phyloP scores from a whole-genome alignment of 2,113 vertebrate species.

The Varanus komodoensis region DNA sequence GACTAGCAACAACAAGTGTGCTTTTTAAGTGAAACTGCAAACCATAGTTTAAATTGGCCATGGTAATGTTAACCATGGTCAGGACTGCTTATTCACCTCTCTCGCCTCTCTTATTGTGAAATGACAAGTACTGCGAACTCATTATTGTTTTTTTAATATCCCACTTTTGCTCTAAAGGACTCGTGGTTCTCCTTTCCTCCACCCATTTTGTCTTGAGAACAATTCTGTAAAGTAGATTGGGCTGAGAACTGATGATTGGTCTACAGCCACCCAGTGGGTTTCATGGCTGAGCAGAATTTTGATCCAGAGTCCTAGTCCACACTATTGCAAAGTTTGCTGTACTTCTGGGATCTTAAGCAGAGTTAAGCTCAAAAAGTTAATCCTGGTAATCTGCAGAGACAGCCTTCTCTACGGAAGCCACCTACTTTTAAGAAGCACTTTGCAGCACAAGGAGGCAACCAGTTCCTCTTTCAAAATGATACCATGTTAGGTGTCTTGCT shows the following conservation, averaged over 20 bases:
- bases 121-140: not conserved
- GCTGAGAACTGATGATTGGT: not conserved
- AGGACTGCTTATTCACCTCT: too few species aligned
- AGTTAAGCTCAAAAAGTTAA: not conserved
- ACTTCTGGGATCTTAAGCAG: not conserved
- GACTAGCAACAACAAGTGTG: too few species aligned
- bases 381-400: not conserved
- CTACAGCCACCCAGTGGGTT: not conserved
- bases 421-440: not conserved
- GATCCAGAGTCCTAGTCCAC: not conserved
- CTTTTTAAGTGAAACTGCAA: too few species aligned
- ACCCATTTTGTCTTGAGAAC: not conserved
- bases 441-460: not conserved
- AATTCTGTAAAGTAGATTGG: not conserved
- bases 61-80: too few species aligned
- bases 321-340: not conserved
- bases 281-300: not conserved
- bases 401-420: not conserved
- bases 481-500: not conserved
- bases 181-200: not conserved
- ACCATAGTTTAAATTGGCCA: too few species aligned
- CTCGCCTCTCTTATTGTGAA: too few species aligned
- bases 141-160: not conserved
- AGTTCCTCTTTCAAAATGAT: not conserved
- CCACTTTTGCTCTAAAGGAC: not conserved